Percentiles rank a stretch among this genome's conserved stretches.
phyloP scores from a whole-genome alignment of 2,797 vertebrate genomes.

The Malurus splendens region DNA sequence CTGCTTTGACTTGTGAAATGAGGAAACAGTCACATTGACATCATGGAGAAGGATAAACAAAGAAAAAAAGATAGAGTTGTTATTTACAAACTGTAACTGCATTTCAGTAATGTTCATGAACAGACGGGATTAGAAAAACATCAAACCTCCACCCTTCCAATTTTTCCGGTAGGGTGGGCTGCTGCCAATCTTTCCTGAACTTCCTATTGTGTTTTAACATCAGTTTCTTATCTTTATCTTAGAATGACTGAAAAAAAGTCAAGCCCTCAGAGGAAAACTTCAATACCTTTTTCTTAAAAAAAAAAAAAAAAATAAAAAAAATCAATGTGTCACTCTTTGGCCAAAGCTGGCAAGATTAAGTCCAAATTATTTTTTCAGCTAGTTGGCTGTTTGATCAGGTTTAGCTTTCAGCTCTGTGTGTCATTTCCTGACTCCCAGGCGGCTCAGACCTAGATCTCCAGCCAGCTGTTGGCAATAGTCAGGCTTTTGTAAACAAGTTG shows the following conservation, averaged over 20 bases:
- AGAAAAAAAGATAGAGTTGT: not conserved
- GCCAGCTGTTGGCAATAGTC: constrained; percentile 16
- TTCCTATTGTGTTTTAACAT: constrained; percentile 28
- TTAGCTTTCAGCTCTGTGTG: constrained; percentile 46
- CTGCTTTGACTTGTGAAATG: not conserved
- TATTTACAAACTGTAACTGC: constrained; percentile 39
- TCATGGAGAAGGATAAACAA: not conserved
- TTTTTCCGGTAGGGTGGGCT: constrained; percentile 13
- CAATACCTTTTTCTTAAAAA: not conserved
- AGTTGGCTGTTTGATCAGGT: constrained; percentile 37
- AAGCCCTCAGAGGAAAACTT: constrained; percentile 5
- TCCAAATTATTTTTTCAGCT: constrained; percentile 58
- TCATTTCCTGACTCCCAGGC: constrained; percentile 60
- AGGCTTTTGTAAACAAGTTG: constrained; percentile 3
- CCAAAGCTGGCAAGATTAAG: not conserved
- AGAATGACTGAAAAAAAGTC: constrained; percentile 30
- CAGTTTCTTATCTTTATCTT: constrained; percentile 40
- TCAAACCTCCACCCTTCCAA: constrained; percentile 3
- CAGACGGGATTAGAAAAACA: constrained; percentile 33
- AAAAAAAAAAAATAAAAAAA: too few relatives aligned
- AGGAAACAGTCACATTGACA: not conserved
- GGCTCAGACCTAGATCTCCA: constrained; percentile 25
- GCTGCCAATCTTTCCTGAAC: constrained; percentile 23
- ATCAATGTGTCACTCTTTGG: constrained; percentile 25
- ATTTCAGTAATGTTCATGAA: constrained; percentile 23